Evolutionary conservation across 1,140 invertebrate species (phyloP).

Genomic region (Zaprionus tsacasi): DNA sequence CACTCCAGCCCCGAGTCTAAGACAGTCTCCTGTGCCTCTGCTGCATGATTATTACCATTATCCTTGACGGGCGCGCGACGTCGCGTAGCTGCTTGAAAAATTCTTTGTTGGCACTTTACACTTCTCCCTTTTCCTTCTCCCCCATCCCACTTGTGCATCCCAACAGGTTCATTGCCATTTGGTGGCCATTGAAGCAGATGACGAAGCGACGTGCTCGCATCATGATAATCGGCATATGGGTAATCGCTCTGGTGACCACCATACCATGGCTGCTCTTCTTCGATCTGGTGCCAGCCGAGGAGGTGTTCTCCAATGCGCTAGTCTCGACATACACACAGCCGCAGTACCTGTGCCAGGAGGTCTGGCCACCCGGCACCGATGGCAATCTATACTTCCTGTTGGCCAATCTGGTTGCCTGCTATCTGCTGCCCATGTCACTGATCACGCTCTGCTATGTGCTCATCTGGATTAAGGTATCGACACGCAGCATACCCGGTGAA

Average conservation of each 20-base stretch:
- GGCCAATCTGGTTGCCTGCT: slow-evolving; percentile 95
- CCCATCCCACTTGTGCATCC: slow-evolving; percentile 47
- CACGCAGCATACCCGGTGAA: slow-evolving; percentile 93
- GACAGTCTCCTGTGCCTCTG: neutral
- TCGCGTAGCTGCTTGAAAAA: slow-evolving; percentile 50
- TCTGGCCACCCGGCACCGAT: slow-evolving; percentile 92
- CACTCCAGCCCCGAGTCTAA: too few species aligned
- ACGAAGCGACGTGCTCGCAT: slow-evolving; percentile 92
- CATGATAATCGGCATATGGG: slow-evolving; percentile 96
- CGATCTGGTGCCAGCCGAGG: slow-evolving; percentile 88
- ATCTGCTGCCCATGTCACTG: slow-evolving; percentile 95
- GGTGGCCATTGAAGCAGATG: slow-evolving; percentile 97
- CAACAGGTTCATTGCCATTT: slow-evolving; percentile 96
- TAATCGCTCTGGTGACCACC: slow-evolving; percentile 92
- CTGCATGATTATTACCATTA: slow-evolving; percentile 70
- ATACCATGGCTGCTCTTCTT: slow-evolving; percentile 96
- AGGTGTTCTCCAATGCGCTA: slow-evolving; percentile 86
- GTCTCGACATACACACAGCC: slow-evolving; percentile 84
- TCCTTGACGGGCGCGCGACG: slow-evolving; percentile 51
- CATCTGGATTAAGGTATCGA: slow-evolving; percentile 96
- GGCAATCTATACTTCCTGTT: slow-evolving; percentile 94
- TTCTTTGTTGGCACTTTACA: slow-evolving; percentile 79
- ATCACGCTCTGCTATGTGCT: slow-evolving; percentile 96
- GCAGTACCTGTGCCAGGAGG: slow-evolving; percentile 91
- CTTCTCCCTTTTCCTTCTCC: neutral